Evolutionary conservation across 2,113 vertebrate species (phyloP), one percentile per base, ranked within the genome.

Genomic region (Suricata suricatta): DNA sequence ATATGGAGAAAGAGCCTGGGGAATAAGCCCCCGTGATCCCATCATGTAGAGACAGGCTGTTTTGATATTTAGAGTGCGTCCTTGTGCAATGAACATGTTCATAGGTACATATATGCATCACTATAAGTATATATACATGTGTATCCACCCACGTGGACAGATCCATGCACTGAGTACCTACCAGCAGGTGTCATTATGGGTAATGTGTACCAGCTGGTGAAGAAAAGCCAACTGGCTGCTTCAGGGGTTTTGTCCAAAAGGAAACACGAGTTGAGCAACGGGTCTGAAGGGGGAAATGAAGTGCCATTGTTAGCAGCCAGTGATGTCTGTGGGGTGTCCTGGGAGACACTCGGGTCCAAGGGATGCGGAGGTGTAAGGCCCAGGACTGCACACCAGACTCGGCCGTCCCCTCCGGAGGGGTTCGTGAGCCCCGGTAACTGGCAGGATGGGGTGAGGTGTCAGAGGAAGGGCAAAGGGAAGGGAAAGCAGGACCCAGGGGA

Each of bases 261-360:
- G 14, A 54, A 64, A 41, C 77, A 35, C 10, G 12, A 52, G 10
- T 25, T 44, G 88, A 66, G 7, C 14, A 38, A 15, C n/a, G 0
- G 41, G 16, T 41, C 19, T 5, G 14, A 29, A 50, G 23, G 13
- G 27, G 17, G 63, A 54, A 10, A 8, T 3, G 9, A 2, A 72
- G 29, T 1, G 6, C n/a, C 47, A 16, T 16, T 16, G n/a, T 47
- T 8, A 25, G 52, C 4, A 38, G 54, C 25, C 27, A 1, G 17
- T 13, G 80, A 31, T 10, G 33, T 68, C 10, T 5, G 21, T 3
- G 11, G 66, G 31, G 6, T 1, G 14, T 50, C 93, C 38, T 17
- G 50, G 33, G 81, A 64, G 29, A 16, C 0, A 2, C 4, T 25
- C 38, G 52, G 5, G 5, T 23, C 25, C 0, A 1, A 1, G 4